These are phyloP conservation scores for Holcopasites calliopsidis DNA, from an alignment of 1,140 invertebrate species.

Conservation along the genomic window DNA sequence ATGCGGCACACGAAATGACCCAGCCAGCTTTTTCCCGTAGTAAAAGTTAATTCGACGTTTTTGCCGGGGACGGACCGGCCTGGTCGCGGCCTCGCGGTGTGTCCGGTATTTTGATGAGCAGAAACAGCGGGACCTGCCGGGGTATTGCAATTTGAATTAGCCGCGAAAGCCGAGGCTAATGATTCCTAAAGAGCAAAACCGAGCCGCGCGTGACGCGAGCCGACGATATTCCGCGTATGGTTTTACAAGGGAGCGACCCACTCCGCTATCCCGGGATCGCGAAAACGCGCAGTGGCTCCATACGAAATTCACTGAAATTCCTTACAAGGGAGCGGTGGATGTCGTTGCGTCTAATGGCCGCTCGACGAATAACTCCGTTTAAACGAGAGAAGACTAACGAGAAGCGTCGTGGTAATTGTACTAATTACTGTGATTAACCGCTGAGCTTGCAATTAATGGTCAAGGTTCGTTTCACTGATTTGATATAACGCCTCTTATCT, in stretches of 20 bases:
- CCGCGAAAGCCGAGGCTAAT: slow-evolving; percentile 76
- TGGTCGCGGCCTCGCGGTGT: slow-evolving; percentile 52
- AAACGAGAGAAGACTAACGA: slow-evolving; percentile 12
- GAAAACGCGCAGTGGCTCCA: slow-evolving; percentile 31
- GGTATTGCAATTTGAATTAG: slow-evolving; percentile 79
- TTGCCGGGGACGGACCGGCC: slow-evolving; percentile 46
- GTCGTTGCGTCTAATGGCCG: background rate
- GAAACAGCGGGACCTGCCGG: slow-evolving; percentile 36
- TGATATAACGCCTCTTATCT: background rate
- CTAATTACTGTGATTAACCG: slow-evolving; percentile 18
- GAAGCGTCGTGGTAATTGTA: slow-evolving; percentile 40
- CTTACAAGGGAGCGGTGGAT: too few relatives aligned
- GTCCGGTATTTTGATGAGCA: slow-evolving; percentile 79
- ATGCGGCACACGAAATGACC: slow-evolving; percentile 26
- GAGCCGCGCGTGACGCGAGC: slow-evolving; percentile 37
- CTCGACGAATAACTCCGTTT: too few relatives aligned
- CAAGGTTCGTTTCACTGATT: too few relatives aligned
- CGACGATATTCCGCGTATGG: slow-evolving; percentile 59
- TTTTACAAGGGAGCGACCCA: slow-evolving; percentile 54
- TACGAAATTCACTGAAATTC: slow-evolving; percentile 41
- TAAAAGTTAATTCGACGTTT: slow-evolving; percentile 73
- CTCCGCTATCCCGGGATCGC: slow-evolving; percentile 36
- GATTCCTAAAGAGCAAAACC: slow-evolving; percentile 74
- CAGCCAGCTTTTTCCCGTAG: slow-evolving; percentile 57
- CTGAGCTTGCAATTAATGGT: too few relatives aligned